Conservation (phyloP, 2,113 vertebrate genomes). For the Campylomormyrus numenius region DNA sequence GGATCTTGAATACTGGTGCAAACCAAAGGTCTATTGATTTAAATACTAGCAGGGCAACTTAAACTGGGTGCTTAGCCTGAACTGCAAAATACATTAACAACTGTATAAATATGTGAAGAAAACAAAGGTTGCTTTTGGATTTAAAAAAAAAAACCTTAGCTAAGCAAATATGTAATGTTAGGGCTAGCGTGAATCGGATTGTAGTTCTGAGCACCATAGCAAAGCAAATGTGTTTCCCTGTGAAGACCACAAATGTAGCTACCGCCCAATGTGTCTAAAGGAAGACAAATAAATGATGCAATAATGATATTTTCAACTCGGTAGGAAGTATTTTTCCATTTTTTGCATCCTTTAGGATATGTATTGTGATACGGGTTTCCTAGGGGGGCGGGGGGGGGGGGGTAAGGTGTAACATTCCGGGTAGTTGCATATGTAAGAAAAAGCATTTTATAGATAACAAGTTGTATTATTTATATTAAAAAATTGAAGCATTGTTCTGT, state of each 20-base stretch:
- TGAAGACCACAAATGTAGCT: background rate
- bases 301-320: background rate
- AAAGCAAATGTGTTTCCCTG: background rate
- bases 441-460: background rate
- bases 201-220: background rate
- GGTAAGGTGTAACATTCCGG: background rate
- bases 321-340: background rate
- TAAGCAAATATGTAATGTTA: constrained; percentile 14
- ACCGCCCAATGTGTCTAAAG: background rate
- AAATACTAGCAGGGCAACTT: background rate
- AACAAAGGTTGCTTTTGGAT: background rate
- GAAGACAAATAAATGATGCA: background rate
- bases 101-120: background rate
- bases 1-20: background rate
- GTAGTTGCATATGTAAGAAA: background rate
- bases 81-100: background rate
- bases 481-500: constrained; percentile 2
- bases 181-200: background rate
- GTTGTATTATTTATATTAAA: constrained; percentile 11
- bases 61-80: background rate
- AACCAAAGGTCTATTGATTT: background rate
- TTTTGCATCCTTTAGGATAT: background rate
- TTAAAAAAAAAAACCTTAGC: background rate
- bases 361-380: background rate
- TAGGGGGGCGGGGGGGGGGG: background rate